Evolutionary conservation across 2,113 vertebrate species (phyloP).

Genomic region (Cichladusa arquata): DNA sequence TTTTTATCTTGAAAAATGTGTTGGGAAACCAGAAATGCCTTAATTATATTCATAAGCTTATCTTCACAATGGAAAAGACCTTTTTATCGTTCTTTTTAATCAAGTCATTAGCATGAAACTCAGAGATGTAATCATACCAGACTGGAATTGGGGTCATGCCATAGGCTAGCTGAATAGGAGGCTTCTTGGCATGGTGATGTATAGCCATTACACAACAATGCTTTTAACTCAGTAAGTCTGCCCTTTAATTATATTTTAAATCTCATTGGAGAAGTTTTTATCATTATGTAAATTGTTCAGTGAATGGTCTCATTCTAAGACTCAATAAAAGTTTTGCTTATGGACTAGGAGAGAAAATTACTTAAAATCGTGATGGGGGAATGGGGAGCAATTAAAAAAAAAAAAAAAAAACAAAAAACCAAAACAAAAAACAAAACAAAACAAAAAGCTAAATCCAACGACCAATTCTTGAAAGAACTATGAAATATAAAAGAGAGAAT

Average conservation of each 20-base stretch:
- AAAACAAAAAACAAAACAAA: too few species aligned
- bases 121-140: constrained; percentile 70
- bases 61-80: constrained; percentile 58
- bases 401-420: neutral
- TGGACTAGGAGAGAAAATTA: constrained; percentile 28
- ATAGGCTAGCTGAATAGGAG: constrained; percentile 58
- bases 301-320: constrained; percentile 54
- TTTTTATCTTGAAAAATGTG: constrained; percentile 40
- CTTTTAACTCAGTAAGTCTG: constrained; percentile 56
- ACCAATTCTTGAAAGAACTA: neutral
- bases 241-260: constrained; percentile 75
- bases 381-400: neutral
- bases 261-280: constrained; percentile 69
- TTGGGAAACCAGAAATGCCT: constrained; percentile 32
- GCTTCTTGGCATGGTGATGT: constrained; percentile 67
- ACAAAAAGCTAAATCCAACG: neutral
- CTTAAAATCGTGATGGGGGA: neutral
- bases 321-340: constrained; percentile 46
- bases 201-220: constrained; percentile 50
- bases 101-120: constrained; percentile 74
- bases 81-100: constrained; percentile 70
- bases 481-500: neutral
- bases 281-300: constrained; percentile 69
- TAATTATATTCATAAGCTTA: constrained; percentile 71
- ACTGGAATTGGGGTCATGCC: constrained; percentile 73